Evolutionary conservation across 2,797 vertebrate genomes (phyloP), one percentile per base, ranked within the genome.

Genomic region (Sebastes umbrosus): DNA sequence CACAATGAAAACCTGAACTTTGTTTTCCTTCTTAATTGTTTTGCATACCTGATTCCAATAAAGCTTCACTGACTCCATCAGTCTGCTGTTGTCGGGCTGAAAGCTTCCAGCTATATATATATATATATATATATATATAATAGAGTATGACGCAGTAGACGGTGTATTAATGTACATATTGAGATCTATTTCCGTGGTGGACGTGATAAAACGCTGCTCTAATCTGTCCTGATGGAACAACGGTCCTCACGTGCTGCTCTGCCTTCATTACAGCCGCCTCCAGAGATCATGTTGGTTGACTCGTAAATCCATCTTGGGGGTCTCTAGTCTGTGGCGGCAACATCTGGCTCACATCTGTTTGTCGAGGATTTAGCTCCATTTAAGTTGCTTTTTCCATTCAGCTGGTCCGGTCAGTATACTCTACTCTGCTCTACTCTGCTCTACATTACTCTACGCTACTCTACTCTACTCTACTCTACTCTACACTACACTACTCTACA

Each of bases 311-410:
- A 88, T 93, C 91, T 88, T 87, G 78, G 79, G 86, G 88, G 85
- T 88, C 83, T 92, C 87, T 34, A 34, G 34, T 34, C 34, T 92
- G 88, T 77, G 87, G 89, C 43, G 29, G 87, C 66, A 91, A 95
- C 95, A 95, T 95, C 95, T 96, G 95, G 93, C 93, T 90, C 92
- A 93, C 95, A 95, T 94, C 94, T 95, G 95, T 92, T 95, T 91
- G 87, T 87, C 75, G 80, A 91, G 94, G 94, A 95, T 94, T 95
- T 96, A 94, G 79, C 80, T 93, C 82, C 88, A 89, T 93, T 92
- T 95, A 94, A 94, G 88, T 95, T 94, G 91, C 80, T 94, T 93
- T 93, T 91, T 80, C 90, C 80, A 78, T 92, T 91, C 82, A 73
- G 83, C 29, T 50, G 82, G 84, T 34, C 85, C 54, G 82, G 84